phyloP scores from a whole-genome alignment of 2,888 invertebrate species.

The Caenorhabditis imperialis region DNA sequence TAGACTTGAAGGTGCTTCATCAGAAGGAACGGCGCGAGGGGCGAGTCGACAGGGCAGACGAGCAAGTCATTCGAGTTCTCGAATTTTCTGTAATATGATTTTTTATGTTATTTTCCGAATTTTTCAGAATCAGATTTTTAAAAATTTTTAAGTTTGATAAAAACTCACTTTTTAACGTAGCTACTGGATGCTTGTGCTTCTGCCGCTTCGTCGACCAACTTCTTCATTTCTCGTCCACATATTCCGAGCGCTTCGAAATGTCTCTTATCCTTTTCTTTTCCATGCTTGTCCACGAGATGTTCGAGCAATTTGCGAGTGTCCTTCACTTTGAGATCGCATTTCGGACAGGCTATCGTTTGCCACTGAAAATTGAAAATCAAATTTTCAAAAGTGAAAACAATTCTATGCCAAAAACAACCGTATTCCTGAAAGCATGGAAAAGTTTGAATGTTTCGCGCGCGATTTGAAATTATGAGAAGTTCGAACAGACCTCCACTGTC shows the following conservation, averaged over 20 bases:
- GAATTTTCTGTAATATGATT: slow-evolving; percentile 20
- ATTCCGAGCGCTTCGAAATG: slow-evolving; percentile 9
- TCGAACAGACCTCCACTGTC: slow-evolving; percentile 16
- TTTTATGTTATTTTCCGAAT: not conserved
- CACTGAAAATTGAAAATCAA: slow-evolving; percentile 41
- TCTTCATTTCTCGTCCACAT: not conserved
- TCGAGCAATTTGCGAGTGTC: slow-evolving; percentile 1
- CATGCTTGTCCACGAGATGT: slow-evolving; percentile 22
- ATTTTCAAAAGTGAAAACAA: no score
- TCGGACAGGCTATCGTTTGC: slow-evolving; percentile 15
- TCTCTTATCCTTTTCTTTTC: slow-evolving; percentile 13
- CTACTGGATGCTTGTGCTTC: slow-evolving; percentile 14
- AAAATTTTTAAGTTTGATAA: not conserved
- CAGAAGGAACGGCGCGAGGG: slow-evolving; percentile 19
- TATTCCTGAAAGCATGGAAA: no score
- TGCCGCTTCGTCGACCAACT: slow-evolving; percentile 5
- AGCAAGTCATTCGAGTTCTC: slow-evolving; percentile 27
- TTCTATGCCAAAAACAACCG: no score
- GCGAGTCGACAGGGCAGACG: slow-evolving; percentile 15
- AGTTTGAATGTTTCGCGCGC: not conserved
- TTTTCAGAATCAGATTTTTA: no score
- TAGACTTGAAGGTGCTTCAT: slow-evolving; percentile 22
- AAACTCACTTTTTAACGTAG: slow-evolving; percentile 17
- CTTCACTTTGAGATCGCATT: slow-evolving; percentile 7
- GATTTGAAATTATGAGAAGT: not conserved